Conservation (phyloP, 2,113 vertebrate species). For the Charadrius vociferus region DNA sequence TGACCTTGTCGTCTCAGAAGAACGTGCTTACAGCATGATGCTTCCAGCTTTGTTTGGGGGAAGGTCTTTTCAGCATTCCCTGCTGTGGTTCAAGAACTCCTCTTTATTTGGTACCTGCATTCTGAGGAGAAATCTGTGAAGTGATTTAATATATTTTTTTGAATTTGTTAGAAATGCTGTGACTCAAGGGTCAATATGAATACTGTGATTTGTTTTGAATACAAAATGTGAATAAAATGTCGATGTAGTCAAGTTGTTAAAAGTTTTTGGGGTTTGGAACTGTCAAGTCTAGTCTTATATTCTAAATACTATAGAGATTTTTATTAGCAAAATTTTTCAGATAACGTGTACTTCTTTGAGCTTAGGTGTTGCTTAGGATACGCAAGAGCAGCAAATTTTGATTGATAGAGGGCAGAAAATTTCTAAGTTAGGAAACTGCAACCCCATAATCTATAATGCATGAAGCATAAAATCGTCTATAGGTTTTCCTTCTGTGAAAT, state of each 20-base stretch:
- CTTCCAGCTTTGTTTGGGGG: background rate
- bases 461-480: background rate
- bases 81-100: background rate
- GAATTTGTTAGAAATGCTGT: background rate
- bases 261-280: background rate
- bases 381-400: background rate
- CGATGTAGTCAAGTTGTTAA: background rate
- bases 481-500: background rate
- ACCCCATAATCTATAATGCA: background rate
- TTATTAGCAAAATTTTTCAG: background rate
- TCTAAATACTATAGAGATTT: background rate
- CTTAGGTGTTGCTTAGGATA: rapidly evolving
- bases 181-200: background rate
- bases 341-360: background rate
- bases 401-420: background rate
- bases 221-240: background rate
- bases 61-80: background rate
- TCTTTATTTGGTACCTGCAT: background rate
- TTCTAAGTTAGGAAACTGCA: background rate
- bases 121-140: background rate
- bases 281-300: background rate
- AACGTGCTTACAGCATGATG: background rate
- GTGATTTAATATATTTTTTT: background rate
- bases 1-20: background rate
- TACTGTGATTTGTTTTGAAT: background rate